phyloP scores from a whole-genome alignment of 1,140 invertebrate genomes.

The Periplaneta americana region DNA sequence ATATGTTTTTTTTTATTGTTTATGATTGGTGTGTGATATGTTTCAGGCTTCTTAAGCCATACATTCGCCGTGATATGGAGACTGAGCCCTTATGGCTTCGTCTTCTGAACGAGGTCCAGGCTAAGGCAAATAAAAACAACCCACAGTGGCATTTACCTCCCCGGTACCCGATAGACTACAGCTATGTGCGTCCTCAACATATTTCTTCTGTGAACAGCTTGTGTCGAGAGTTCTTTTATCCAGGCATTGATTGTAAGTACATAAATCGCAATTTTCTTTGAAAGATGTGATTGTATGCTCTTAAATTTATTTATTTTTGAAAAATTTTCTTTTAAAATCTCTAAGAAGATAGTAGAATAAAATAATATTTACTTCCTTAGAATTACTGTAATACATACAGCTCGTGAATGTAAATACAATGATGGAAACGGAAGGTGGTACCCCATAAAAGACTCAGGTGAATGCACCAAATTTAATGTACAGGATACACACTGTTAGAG shows the following conservation, averaged over 20 bases:
- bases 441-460: too few relatives aligned
- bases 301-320: not conserved
- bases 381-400: too few relatives aligned
- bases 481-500: too few relatives aligned
- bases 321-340: too few relatives aligned
- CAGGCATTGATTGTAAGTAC: constrained; percentile 78
- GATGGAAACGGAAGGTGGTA: too few relatives aligned
- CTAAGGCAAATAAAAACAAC: constrained; percentile 54
- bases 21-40: too few relatives aligned
- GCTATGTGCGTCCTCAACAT: constrained; percentile 80
- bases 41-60: constrained; percentile 67
- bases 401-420: too few relatives aligned
- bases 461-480: too few relatives aligned
- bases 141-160: constrained; percentile 37
- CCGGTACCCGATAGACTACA: constrained; percentile 60
- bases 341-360: too few relatives aligned
- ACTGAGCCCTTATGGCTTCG: constrained; percentile 60
- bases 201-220: constrained; percentile 81
- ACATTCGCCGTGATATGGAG: constrained; percentile 62
- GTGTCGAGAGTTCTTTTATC: constrained; percentile 82
- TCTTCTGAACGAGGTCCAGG: constrained; percentile 62
- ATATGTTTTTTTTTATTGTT: too few relatives aligned
- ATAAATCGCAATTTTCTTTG: not conserved
- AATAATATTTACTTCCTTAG: too few relatives aligned
- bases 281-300: not conserved